Percentiles rank a stretch among this genome's conserved stretches.
phyloP scores from a whole-genome alignment of 2,888 invertebrate species.

The Ellobium chinense region DNA sequence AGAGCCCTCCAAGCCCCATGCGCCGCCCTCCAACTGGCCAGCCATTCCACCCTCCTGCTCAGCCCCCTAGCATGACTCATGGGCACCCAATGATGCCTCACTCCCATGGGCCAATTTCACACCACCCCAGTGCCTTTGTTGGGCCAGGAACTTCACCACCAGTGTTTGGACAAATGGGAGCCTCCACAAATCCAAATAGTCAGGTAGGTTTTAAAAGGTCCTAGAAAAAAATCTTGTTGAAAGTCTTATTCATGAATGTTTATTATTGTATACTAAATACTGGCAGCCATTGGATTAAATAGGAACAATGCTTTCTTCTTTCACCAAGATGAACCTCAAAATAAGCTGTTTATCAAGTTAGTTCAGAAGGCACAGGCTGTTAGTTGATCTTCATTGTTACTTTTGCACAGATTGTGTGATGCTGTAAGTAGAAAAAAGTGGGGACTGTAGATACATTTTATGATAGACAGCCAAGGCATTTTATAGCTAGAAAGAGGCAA shows the following conservation, averaged over 20 bases:
- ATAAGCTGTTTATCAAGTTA: no score
- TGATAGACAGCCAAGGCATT: no score
- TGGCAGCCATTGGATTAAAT: neutral
- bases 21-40: slow-evolving; percentile 81
- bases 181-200: slow-evolving; percentile 36
- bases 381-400: slow-evolving; percentile 9
- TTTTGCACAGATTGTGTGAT: no score
- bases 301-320: neutral
- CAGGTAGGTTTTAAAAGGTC: slow-evolving; percentile 52
- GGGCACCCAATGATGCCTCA: slow-evolving; percentile 49
- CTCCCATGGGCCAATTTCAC: slow-evolving; percentile 46
- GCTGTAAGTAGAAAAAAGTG: no score
- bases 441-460: no score
- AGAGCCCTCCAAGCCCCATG: slow-evolving; percentile 81
- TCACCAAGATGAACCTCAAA: no score
- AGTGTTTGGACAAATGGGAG: slow-evolving; percentile 61
- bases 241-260: no score
- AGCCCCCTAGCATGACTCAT: slow-evolving; percentile 45
- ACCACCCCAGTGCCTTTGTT: slow-evolving; percentile 48
- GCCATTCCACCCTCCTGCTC: slow-evolving; percentile 55
- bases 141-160: slow-evolving; percentile 74
- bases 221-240: no score
- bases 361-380: no score
- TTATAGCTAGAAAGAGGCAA: no score
- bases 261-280: no score